phyloP scores from a whole-genome alignment of 2,888 invertebrate genomes.

The Steinernema hermaphroditum region DNA sequence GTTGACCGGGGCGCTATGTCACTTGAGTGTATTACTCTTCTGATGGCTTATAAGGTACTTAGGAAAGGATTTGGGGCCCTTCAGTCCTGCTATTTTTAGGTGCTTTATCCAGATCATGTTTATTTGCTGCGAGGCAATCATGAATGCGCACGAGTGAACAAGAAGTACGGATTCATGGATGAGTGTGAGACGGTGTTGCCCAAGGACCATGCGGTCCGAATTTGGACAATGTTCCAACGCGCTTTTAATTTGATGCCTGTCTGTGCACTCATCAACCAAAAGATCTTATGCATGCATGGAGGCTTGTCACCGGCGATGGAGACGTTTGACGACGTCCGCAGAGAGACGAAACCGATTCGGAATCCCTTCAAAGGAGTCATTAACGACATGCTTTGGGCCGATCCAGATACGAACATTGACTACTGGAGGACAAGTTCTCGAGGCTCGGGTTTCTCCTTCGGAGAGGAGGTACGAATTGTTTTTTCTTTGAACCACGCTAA shows the following conservation, averaged over 20 bases:
- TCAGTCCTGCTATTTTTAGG: constrained; percentile 31
- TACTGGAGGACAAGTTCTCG: constrained; percentile 50
- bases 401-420: constrained; percentile 45
- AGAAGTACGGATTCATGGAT: constrained; percentile 52
- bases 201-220: constrained; percentile 32
- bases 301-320: constrained; percentile 52
- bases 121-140: constrained; percentile 54
- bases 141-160: constrained; percentile 53
- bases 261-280: constrained; percentile 46
- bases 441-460: constrained; percentile 55
- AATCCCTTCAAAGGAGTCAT: constrained; percentile 46
- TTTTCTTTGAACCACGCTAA: background rate
- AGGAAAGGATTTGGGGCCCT: background rate
- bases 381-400: constrained; percentile 58
- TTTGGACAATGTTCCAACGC: constrained; percentile 52
- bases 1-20: constrained; percentile 55
- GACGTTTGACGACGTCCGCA: constrained; percentile 40
- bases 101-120: constrained; percentile 47
- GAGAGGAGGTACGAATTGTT: constrained; percentile 36
- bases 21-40: constrained; percentile 49
- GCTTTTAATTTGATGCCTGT: constrained; percentile 53
- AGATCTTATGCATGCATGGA: constrained; percentile 52
- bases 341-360: constrained; percentile 35
- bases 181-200: constrained; percentile 42
- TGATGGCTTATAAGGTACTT: constrained; percentile 50